A percentile compares a stretch with the other conserved stretches of the same genome.
Conservation (phyloP, 2,888 invertebrate genomes). For the Terebella lapidaria region DNA sequence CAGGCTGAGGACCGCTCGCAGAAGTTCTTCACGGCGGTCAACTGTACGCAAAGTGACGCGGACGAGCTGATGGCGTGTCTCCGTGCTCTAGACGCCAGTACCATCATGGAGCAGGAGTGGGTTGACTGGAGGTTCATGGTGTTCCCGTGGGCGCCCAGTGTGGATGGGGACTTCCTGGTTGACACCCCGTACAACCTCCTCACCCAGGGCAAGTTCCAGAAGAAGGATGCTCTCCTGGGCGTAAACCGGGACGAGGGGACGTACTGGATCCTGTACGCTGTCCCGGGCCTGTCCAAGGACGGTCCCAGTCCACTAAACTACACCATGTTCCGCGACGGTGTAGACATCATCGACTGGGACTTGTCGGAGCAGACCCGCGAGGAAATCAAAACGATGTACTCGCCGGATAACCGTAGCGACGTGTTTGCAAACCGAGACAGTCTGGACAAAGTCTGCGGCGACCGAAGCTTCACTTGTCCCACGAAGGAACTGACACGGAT, state of each 20-base stretch:
- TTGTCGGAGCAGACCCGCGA: constrained; percentile 65
- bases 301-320: constrained; percentile 19
- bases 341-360: constrained; percentile 22
- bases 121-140: constrained; percentile 61
- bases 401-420: constrained; percentile 70
- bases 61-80: constrained; percentile 24
- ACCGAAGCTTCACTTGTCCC: constrained; percentile 82
- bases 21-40: constrained; percentile 18
- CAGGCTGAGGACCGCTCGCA: constrained; percentile 18
- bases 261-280: constrained; percentile 85
- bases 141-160: constrained; percentile 86
- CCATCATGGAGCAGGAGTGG: constrained; percentile 25
- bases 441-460: constrained; percentile 79
- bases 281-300: constrained; percentile 58
- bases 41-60: constrained; percentile 20
- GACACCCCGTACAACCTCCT: constrained; percentile 66
- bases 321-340: constrained; percentile 11
- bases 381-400: constrained; percentile 77
- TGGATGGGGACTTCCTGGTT: constrained; percentile 84
- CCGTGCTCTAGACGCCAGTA: constrained; percentile 8
- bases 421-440: constrained; percentile 66
- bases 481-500: constrained; percentile 84
- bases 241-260: constrained; percentile 88
- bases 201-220: constrained; percentile 65
- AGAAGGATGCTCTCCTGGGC: constrained; percentile 82